Percentiles rank a stretch among this genome's conserved stretches.
Conservation (phyloP, 2,797 vertebrate genomes). For the Pangasius djambal region DNA sequence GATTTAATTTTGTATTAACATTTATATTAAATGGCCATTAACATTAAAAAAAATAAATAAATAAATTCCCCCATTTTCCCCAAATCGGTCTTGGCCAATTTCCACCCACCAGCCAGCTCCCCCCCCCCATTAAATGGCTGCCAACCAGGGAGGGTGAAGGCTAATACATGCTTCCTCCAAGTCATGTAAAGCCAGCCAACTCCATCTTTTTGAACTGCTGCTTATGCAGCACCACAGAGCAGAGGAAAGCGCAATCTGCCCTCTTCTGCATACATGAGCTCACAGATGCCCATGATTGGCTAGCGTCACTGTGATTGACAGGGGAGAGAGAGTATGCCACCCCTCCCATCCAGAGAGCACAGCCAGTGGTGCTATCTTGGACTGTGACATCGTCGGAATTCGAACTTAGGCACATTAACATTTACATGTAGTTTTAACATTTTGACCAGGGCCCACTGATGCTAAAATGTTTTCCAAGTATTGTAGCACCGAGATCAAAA, state of each 20-base stretch:
- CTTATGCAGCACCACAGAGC: background rate
- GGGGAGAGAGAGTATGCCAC: background rate
- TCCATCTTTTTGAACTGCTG: background rate
- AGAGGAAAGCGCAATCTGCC: background rate
- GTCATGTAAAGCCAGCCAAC: background rate
- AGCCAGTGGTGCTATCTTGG: background rate
- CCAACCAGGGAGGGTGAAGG: background rate
- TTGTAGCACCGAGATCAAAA: background rate
- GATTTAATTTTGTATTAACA: background rate
- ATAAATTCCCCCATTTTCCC: no score
- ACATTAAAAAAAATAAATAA: background rate
- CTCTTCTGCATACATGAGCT: background rate
- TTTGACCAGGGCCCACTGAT: background rate
- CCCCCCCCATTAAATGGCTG: background rate
- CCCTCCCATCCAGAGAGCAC: background rate
- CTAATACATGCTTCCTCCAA: background rate
- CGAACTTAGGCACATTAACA: background rate
- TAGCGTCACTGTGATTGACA: background rate
- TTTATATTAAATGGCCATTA: background rate
- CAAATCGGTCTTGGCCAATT: background rate
- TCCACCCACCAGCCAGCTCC: background rate
- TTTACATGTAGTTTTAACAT: background rate
- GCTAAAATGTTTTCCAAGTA: background rate
- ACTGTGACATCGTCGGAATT: background rate
- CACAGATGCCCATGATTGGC: background rate